These are phyloP conservation scores for Frankliniella fusca DNA, from an alignment of 2,888 invertebrate species.

Conservation along the genomic window DNA sequence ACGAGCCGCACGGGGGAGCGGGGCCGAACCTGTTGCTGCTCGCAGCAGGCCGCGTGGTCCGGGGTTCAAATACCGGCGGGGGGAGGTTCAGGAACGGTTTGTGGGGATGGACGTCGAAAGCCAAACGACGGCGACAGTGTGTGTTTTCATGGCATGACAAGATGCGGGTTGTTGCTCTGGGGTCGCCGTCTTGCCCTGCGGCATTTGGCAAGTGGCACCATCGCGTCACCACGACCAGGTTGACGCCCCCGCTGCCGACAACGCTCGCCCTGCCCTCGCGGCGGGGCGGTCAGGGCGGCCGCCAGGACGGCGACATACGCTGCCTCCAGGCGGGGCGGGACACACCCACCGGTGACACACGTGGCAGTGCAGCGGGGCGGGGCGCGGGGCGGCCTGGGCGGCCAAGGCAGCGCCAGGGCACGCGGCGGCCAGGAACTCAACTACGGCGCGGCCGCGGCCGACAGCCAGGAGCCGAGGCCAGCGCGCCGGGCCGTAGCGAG, in stretches of 20 bases:
- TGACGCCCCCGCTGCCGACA: too few relatives aligned
- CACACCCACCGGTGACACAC: not conserved
- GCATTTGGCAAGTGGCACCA: too few relatives aligned
- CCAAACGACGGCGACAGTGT: too few relatives aligned
- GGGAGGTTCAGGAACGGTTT: too few relatives aligned
- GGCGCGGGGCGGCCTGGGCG: not conserved
- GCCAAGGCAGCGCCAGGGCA: conserved; percentile 8
- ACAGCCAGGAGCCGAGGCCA: not conserved
- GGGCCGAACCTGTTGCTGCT: not conserved
- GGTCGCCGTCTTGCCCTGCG: not conserved
- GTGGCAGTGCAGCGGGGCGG: not conserved
- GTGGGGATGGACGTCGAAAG: too few relatives aligned
- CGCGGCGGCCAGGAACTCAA: conserved; percentile 18
- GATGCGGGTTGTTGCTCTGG: not conserved
- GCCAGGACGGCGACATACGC: not conserved
- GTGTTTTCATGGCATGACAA: too few relatives aligned
- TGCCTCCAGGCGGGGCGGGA: not conserved
- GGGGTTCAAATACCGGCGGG: not conserved
- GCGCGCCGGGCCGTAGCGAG: not conserved
- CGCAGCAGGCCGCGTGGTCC: not conserved
- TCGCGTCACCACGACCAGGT: too few relatives aligned
- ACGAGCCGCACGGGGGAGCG: not conserved
- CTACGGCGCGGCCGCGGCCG: not conserved
- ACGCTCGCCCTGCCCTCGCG: too few relatives aligned
- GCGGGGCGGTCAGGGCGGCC: not conserved